Percentiles rank a stretch among this genome's conserved stretches.
Conservation (phyloP, 2,888 invertebrate genomes). For the Oscheius sp. region DNA sequence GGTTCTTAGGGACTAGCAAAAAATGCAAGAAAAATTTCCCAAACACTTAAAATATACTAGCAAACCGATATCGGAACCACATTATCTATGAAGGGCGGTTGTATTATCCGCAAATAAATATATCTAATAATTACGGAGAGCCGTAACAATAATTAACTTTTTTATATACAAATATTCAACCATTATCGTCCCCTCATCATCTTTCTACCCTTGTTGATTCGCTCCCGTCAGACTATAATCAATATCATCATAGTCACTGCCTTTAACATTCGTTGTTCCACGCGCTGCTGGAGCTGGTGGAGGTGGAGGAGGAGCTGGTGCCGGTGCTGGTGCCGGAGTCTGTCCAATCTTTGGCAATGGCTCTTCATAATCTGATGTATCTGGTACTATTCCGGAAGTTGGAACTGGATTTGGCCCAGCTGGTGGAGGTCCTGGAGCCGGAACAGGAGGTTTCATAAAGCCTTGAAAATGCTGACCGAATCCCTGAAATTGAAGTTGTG, state of each 20-base stretch:
- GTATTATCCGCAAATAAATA: no score
- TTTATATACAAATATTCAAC: no score
- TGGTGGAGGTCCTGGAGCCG: background rate
- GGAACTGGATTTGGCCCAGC: background rate
- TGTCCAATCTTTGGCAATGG: background rate
- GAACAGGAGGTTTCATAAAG: conserved; percentile 11
- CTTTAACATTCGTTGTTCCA: no score
- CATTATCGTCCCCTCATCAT: no score
- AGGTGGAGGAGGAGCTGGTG: background rate
- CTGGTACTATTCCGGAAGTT: conserved; percentile 2
- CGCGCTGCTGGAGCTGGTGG: background rate
- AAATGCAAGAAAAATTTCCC: no score
- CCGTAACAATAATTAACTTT: no score
- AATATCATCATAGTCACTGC: conserved; percentile 19
- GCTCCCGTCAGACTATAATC: conserved; percentile 21
- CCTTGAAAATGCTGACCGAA: conserved; percentile 1
- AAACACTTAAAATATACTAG: no score
- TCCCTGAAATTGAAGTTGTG: background rate
- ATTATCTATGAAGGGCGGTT: no score
- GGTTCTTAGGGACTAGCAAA: no score
- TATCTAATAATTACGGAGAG: no score
- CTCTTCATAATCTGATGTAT: conserved; percentile 18
- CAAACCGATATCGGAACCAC: no score
- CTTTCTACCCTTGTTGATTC: background rate
- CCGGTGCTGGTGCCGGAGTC: background rate